phyloP scores from a whole-genome alignment of 1,140 invertebrate genomes.

The Akabosia matsudoensis region DNA sequence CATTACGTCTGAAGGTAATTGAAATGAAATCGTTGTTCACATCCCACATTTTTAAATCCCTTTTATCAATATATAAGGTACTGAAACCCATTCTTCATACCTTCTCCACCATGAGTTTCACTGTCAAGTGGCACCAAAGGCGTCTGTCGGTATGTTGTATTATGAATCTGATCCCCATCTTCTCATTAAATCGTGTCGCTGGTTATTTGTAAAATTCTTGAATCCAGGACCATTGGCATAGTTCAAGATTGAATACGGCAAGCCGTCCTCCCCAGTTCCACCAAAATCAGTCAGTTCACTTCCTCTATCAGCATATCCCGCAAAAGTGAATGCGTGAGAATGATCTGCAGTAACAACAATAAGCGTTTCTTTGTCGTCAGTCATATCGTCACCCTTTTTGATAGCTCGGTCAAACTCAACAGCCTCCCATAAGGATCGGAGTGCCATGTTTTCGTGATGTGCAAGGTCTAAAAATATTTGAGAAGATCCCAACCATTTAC shows the following conservation, averaged over 20 bases:
- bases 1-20: background rate
- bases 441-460: constrained; percentile 75
- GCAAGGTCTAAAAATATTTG: constrained; percentile 79
- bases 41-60: constrained; percentile 40
- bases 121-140: background rate
- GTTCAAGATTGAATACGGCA: constrained; percentile 67
- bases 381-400: constrained; percentile 62
- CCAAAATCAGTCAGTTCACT: constrained; percentile 62
- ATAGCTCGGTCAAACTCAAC: constrained; percentile 71
- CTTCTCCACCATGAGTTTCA: constrained; percentile 63
- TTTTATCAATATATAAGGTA: constrained; percentile 66
- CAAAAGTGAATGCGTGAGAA: constrained; percentile 74
- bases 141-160: background rate
- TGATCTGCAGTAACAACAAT: constrained; percentile 78
- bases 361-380: constrained; percentile 69
- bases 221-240: constrained; percentile 73
- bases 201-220: background rate
- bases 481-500: constrained; percentile 14
- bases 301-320: constrained; percentile 68
- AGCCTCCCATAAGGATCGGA: constrained; percentile 73
- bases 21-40: background rate
- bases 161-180: constrained; percentile 44
- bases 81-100: no score
- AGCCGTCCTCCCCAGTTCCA: constrained; percentile 54
- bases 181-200: constrained; percentile 50